phyloP scores from a whole-genome alignment of 2,113 vertebrate species.

The Cololabis saira region DNA sequence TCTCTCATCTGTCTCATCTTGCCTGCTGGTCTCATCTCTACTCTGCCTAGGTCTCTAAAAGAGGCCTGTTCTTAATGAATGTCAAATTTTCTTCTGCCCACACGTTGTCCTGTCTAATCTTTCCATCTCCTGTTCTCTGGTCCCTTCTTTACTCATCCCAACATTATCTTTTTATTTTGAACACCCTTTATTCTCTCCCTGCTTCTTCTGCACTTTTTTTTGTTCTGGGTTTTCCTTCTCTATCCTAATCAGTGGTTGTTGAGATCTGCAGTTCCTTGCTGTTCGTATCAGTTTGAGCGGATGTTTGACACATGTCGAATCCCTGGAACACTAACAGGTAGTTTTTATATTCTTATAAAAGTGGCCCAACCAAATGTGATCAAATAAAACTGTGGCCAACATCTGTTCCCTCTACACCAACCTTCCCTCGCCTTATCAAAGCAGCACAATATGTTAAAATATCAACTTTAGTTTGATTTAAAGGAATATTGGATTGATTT shows the following conservation, averaged over 20 bases:
- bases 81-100: slow-evolving; percentile 49
- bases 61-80: slow-evolving; percentile 41
- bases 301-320: slow-evolving; percentile 89
- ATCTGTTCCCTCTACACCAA: neutral
- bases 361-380: neutral
- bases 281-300: slow-evolving; percentile 88
- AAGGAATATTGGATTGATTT: no score
- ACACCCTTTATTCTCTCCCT: slow-evolving; percentile 25
- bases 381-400: neutral
- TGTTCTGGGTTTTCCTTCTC: slow-evolving; percentile 34
- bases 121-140: slow-evolving; percentile 1
- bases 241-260: slow-evolving; percentile 84
- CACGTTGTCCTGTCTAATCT: slow-evolving; percentile 23
- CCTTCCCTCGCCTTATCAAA: neutral
- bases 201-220: slow-evolving; percentile 7
- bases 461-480: no score
- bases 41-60: slow-evolving; percentile 44
- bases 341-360: slow-evolving; percentile 37
- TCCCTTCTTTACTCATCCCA: slow-evolving; percentile 20
- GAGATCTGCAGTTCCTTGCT: slow-evolving; percentile 87
- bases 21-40: slow-evolving; percentile 36
- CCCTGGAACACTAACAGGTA: slow-evolving; percentile 86
- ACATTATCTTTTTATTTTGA: slow-evolving; percentile 6
- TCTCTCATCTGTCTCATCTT: slow-evolving; percentile 41
- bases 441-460: no score